Evolutionary conservation across 2,888 invertebrate genomes (phyloP).

Genomic region (Piscicola geometra): DNA sequence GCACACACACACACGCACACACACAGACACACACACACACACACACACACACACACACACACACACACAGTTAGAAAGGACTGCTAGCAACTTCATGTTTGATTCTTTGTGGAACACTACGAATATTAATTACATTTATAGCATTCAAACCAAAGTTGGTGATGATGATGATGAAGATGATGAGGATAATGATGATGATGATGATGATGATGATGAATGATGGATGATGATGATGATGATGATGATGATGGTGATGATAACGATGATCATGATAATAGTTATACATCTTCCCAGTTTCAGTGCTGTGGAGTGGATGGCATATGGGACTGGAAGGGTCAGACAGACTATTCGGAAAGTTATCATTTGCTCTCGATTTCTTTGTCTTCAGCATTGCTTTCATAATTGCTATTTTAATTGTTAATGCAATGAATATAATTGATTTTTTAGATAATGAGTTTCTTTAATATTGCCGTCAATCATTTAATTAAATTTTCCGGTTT

Average conservation of each 20-base stretch:
- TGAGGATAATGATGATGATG: neutral
- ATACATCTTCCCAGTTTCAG: neutral
- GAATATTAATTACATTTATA: neutral
- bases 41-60: conserved; percentile 28
- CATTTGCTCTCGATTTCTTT: too few species aligned
- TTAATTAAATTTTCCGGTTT: too few species aligned
- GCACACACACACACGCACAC: conserved; percentile 25
- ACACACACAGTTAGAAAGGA: conserved; percentile 14
- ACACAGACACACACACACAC: conserved; percentile 27
- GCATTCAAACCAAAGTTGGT: neutral
- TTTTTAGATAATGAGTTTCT: too few species aligned
- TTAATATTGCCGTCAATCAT: too few species aligned
- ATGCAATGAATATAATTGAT: too few species aligned
- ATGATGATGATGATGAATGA: conserved; percentile 6
- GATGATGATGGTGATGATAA: conserved; percentile 11
- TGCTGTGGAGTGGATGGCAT: neutral
- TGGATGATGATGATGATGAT: neutral
- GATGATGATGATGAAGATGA: conserved; percentile 11
- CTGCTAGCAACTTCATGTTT: neutral
- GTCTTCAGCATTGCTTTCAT: too few species aligned
- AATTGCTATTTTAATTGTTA: too few species aligned
- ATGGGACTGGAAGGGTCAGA: too few species aligned
- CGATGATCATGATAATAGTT: conserved; percentile 3
- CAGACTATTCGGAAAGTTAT: too few species aligned
- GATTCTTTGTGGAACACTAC: too few species aligned